Conservation (phyloP, 2,113 vertebrate genomes). For the Trogon melanurus region DNA sequence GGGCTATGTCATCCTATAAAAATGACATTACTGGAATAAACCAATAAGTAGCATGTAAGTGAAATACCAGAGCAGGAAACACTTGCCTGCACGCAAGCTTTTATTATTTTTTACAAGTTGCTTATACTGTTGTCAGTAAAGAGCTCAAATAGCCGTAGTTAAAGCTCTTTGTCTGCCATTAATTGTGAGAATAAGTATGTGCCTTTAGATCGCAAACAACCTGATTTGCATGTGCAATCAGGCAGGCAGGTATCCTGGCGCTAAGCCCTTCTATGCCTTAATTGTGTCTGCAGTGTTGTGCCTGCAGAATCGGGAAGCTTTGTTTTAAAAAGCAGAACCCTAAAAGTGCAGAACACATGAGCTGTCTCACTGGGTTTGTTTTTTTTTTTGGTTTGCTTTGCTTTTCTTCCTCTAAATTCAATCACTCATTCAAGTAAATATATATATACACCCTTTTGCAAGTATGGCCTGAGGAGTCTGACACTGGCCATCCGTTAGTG, state of each 20-base stretch:
- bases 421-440: not conserved
- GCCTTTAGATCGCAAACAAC: not conserved
- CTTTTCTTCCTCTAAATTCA: not conserved
- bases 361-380: not conserved
- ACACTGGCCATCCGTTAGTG: constrained; percentile 52
- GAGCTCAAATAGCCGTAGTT: not conserved
- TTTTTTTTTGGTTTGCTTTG: not conserved
- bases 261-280: not conserved
- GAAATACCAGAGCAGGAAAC: not conserved
- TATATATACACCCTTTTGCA: not conserved
- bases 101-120: not conserved
- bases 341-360: not conserved
- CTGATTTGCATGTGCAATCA: not conserved
- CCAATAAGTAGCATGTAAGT: not conserved
- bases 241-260: not conserved
- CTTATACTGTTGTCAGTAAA: not conserved
- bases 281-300: not conserved
- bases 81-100: not conserved
- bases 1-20: not conserved
- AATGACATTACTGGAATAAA: not conserved
- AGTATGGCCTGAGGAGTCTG: constrained; percentile 44
- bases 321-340: not conserved
- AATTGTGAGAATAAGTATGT: not conserved
- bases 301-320: not conserved
- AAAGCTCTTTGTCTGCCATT: not conserved